Conservation (phyloP, 64 coral and sea anemone species). For the Platygyra sinensis region DNA sequence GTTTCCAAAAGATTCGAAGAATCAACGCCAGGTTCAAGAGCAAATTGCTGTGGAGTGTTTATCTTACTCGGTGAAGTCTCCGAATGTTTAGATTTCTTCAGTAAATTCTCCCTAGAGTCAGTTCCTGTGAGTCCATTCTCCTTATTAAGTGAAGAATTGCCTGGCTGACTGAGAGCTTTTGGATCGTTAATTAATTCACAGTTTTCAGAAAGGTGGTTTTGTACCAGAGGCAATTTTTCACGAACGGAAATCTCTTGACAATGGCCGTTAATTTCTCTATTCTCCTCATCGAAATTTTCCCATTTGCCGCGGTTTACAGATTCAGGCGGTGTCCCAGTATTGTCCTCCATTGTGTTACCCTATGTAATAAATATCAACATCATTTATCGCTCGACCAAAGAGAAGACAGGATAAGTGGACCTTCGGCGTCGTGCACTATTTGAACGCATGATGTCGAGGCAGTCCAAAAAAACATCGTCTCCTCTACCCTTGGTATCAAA, state of each 20-base stretch:
- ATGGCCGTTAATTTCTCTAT: not conserved
- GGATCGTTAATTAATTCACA: constrained; percentile 12
- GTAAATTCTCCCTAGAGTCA: constrained; percentile 42
- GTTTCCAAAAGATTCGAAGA: not conserved
- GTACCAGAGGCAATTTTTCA: not conserved
- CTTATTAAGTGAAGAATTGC: constrained; percentile 4
- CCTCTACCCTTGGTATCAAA: not conserved
- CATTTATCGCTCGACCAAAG: not conserved
- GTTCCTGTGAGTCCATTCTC: not conserved
- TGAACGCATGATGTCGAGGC: constrained; percentile 3
- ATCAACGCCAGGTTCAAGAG: not conserved
- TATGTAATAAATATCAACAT: constrained; percentile 14
- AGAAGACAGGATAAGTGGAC: not conserved
- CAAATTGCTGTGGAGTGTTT: not conserved
- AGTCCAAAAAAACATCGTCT: not conserved
- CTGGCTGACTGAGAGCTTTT: not conserved
- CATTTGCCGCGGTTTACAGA: not conserved
- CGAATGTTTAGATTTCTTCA: not conserved
- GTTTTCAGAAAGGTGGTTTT: constrained; percentile 4
- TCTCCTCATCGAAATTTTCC: constrained; percentile 42
- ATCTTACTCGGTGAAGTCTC: not conserved
- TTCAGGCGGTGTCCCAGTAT: not conserved
- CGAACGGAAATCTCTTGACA: not conserved
- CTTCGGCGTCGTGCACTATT: not conserved
- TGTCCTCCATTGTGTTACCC: not conserved